phyloP scores from a whole-genome alignment of 2,888 invertebrate species.

The Drosophila anceps region DNA sequence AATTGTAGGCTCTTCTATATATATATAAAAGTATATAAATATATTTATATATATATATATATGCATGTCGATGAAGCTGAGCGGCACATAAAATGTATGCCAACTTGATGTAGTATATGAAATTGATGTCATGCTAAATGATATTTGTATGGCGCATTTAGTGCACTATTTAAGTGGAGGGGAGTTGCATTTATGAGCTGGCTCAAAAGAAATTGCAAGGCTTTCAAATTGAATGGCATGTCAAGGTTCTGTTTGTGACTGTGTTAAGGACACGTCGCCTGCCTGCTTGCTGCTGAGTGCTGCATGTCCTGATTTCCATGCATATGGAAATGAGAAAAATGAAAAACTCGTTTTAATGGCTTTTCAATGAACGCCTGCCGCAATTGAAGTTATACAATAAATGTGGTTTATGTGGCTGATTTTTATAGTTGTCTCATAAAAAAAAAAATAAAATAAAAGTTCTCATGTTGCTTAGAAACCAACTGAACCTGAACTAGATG shows the following conservation, averaged over 20 bases:
- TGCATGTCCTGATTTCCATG: conserved; percentile 45
- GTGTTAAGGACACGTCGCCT: conserved; percentile 55
- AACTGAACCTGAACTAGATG: conserved; percentile 4
- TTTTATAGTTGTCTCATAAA: conserved; percentile 31
- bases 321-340: conserved; percentile 38
- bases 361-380: conserved; percentile 19
- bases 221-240: conserved; percentile 62
- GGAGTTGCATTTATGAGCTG: conserved; percentile 7
- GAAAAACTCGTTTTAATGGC: conserved; percentile 33
- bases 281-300: conserved; percentile 22
- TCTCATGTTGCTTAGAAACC: neutral
- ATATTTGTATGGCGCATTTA: conserved; percentile 75
- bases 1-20: conserved; percentile 49
- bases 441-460: neutral
- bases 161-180: conserved; percentile 64
- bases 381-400: conserved; percentile 16
- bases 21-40: neutral
- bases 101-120: conserved; percentile 55
- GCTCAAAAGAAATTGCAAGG: conserved; percentile 51
- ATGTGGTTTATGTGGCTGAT: conserved; percentile 11
- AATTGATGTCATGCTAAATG: conserved; percentile 76
- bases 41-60: conserved; percentile 1
- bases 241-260: conserved; percentile 72
- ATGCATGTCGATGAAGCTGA: conserved; percentile 22
- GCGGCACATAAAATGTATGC: conserved; percentile 68